Evolutionary conservation across 2,113 vertebrate genomes (phyloP).

Genomic region (Strix uralensis): DNA sequence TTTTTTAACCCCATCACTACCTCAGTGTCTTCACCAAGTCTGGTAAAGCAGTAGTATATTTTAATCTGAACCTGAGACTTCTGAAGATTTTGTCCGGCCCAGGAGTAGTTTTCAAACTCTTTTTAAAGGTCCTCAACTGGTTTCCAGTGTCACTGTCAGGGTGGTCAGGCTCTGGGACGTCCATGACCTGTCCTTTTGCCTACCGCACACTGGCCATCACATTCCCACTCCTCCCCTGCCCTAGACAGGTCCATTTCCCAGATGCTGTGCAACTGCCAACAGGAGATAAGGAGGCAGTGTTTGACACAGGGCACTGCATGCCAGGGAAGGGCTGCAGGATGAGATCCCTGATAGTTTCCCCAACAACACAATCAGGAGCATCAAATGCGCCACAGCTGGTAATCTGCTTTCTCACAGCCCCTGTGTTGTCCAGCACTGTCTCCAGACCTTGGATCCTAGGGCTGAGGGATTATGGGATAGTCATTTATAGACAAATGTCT

Average conservation of each 20-base stretch:
- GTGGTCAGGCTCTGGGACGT: neutral
- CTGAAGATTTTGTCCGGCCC: neutral
- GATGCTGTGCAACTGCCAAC: neutral
- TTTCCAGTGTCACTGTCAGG: neutral
- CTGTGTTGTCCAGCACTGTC: neutral
- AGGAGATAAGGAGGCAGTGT: neutral
- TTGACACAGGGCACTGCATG: neutral
- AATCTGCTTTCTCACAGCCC: neutral
- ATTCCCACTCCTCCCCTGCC: neutral
- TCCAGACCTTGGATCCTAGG: neutral
- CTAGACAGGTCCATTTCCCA: neutral
- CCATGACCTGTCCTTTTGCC: neutral
- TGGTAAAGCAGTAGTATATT: neutral
- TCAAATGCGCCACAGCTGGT: neutral
- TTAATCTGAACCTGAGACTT: neutral
- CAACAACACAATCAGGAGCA: neutral
- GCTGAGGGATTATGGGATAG: neutral
- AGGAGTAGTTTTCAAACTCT: neutral
- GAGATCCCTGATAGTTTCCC: neutral
- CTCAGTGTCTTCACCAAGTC: rapidly evolving
- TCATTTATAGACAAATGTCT: neutral
- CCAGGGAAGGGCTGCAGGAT: neutral
- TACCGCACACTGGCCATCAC: neutral
- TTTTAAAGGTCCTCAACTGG: neutral
- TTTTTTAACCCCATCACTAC: neutral